Base-by-base conservation (phyloP, 2,113 vertebrate species). In the Seriola quinqueradiata region DNA sequence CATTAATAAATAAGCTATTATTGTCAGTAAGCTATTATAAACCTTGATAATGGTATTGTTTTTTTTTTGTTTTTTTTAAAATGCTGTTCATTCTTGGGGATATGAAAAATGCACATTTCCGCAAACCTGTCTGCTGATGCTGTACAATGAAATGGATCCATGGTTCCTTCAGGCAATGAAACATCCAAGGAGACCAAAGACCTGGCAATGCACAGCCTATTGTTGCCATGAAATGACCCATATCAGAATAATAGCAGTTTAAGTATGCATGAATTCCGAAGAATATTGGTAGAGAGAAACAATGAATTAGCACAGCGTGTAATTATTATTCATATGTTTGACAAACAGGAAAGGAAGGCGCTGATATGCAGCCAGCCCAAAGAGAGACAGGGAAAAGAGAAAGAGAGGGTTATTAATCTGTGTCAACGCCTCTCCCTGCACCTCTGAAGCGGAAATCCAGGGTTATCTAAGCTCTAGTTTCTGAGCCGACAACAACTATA, bases 301-400 rank as follows among this genome's bases (percentile, higher is more conserved):
- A 92, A 90, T 90, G 87, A 83, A 93, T 88, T 89, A 90, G 81
- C 82, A 84, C 63, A 74, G 70, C 82, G 58, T 89, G 77, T 90
- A 89, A 92, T 94, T 93, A 94, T 91, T 93, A 93, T 93, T 94
- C 85, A 85, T 90, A 79, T 91, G 83, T 91, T 92, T 84, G 83
- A 91, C 81, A 90, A 90, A 91, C 75, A 75, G 67, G 79, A 84
- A 78, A 69, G 75, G 77, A 79, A 87, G 64, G 70, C 77, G 79
- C 36, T 87, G 72, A 91, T 79, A 90, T 72, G 79, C 80, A 87
- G 85, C 75, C 85, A 87, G 50, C 55, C 21, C 28, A 90, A 81
- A 71, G 57, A 74, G 50, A 65, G 55, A 48, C 0, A 23, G 13
- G 61, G n/a, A 57, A 21, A 70, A 75, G 72, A 69, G 36, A 69